These are phyloP conservation scores for Listrodromus nycthemerus DNA, from an alignment of 2,888 invertebrate species.

Conservation along the genomic window DNA sequence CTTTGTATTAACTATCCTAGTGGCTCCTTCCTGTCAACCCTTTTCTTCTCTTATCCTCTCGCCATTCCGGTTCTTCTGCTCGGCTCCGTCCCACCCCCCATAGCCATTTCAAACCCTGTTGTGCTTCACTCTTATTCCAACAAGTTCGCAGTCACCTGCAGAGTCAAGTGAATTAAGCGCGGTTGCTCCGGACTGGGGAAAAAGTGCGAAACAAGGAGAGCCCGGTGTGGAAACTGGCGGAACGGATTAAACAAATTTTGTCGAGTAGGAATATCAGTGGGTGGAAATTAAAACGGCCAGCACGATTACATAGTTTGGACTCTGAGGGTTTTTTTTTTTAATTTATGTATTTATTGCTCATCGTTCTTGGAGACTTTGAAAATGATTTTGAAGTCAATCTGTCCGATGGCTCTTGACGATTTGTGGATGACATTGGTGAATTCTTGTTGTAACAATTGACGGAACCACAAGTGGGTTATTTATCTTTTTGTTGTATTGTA, in stretches of 20 bases:
- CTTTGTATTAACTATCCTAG: slow-evolving; percentile 82
- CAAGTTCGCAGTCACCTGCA: slow-evolving; percentile 62
- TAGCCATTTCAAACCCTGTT: slow-evolving; percentile 40
- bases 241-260: slow-evolving; percentile 7
- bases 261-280: slow-evolving; percentile 31
- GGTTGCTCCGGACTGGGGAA: slow-evolving; percentile 38
- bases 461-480: no score
- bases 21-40: slow-evolving; percentile 73
- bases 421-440: background rate
- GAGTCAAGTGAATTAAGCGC: slow-evolving; percentile 58
- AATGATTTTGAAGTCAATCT: background rate
- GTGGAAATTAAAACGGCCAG: slow-evolving; percentile 42
- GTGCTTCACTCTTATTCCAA: slow-evolving; percentile 54
- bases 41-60: slow-evolving; percentile 71
- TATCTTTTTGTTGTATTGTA: background rate
- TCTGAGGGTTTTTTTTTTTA: background rate
- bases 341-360: background rate
- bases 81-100: slow-evolving; percentile 43
- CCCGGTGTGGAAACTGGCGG: background rate
- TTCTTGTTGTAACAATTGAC: background rate
- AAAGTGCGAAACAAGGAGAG: slow-evolving; percentile 2
- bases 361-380: background rate
- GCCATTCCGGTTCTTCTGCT: slow-evolving; percentile 53
- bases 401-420: background rate
- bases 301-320: background rate